A percentile compares a stretch with the other conserved stretches of the same genome.
phyloP scores from a whole-genome alignment of 2,797 vertebrate genomes.

The Megalops cyprinoides region DNA sequence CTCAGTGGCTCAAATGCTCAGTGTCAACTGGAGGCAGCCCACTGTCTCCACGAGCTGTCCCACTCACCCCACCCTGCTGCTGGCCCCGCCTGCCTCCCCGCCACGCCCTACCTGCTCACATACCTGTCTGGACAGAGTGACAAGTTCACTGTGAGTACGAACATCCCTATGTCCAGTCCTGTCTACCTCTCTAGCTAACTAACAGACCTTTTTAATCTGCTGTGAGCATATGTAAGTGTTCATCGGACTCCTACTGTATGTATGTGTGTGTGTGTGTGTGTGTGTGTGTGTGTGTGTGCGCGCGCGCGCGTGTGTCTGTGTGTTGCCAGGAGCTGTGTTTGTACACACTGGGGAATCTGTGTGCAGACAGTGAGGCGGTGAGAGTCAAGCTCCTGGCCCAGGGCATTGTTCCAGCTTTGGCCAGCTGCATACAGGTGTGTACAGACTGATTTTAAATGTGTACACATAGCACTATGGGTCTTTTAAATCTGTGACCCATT shows the following conservation, averaged over 20 bases:
- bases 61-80: slow-evolving; percentile 78
- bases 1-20: slow-evolving; percentile 83
- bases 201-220: background rate
- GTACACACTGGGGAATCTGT: slow-evolving; percentile 92
- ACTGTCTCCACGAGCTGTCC: slow-evolving; percentile 90
- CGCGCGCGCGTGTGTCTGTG: no score
- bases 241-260: slow-evolving; percentile 20
- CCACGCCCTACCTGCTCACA: slow-evolving; percentile 93
- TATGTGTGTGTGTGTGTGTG: slow-evolving; percentile 11
- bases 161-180: background rate
- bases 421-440: slow-evolving; percentile 84
- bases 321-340: slow-evolving; percentile 87
- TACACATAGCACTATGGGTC: background rate
- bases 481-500: no score
- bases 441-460: background rate
- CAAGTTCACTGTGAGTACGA: slow-evolving; percentile 82
- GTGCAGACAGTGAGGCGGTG: slow-evolving; percentile 79
- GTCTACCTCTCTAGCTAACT: background rate
- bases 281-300: slow-evolving; percentile 1
- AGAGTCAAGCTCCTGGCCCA: slow-evolving; percentile 88
- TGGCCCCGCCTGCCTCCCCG: slow-evolving; percentile 82
- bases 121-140: slow-evolving; percentile 88
- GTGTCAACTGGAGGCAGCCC: slow-evolving; percentile 84
- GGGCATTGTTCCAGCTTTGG: slow-evolving; percentile 85
- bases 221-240: background rate